These are phyloP conservation scores for Lochmaea crataegi DNA, from an alignment of 2,888 invertebrate genomes.

Conservation along the genomic window DNA sequence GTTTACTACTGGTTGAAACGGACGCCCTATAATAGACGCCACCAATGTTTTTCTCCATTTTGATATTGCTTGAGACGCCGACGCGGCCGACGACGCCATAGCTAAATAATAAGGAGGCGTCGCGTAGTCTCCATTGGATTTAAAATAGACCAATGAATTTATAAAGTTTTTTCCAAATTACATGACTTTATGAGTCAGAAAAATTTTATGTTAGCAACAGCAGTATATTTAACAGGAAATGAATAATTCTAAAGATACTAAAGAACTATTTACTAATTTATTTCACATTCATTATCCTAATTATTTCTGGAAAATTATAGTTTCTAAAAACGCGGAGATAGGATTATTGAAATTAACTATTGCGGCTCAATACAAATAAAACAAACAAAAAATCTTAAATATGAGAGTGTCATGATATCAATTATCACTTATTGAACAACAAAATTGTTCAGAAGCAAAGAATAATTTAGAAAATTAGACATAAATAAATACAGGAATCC, in stretches of 20 bases:
- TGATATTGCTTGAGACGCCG: neutral
- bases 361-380: too few relatives aligned
- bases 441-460: too few relatives aligned
- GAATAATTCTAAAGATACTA: neutral
- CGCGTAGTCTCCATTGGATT: slow-evolving; percentile 3
- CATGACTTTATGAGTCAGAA: neutral
- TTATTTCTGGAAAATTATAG: too few relatives aligned
- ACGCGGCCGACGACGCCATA: slow-evolving; percentile 4
- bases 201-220: neutral
- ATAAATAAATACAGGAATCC: too few relatives aligned
- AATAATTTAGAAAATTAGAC: too few relatives aligned
- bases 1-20: neutral
- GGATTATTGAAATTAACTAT: too few relatives aligned
- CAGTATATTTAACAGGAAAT: neutral
- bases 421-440: too few relatives aligned
- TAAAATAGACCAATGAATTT: neutral
- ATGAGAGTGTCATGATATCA: too few relatives aligned
- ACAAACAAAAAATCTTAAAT: too few relatives aligned
- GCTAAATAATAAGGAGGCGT: slow-evolving; percentile 1
- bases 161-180: neutral
- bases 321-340: too few relatives aligned
- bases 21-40: slow-evolving; percentile 5
- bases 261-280: neutral
- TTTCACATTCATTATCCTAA: too few relatives aligned
- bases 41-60: neutral